These are phyloP conservation scores for Arnoldichthys spilopterus DNA, from an alignment of 2,797 vertebrate species.

Conservation along the genomic window DNA sequence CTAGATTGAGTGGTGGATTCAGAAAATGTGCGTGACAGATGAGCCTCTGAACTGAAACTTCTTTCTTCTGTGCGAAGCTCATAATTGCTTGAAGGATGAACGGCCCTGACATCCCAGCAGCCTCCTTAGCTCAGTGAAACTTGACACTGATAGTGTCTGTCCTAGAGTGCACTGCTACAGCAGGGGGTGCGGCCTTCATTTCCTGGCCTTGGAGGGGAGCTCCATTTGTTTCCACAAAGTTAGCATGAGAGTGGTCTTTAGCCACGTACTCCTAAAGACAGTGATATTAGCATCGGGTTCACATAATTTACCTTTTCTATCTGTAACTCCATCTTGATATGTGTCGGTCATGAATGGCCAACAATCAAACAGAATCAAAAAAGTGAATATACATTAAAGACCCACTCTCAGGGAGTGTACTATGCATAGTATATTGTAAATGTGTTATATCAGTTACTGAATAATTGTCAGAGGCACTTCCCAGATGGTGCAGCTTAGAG, in stretches of 20 bases:
- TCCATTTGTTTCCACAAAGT: conserved; percentile 61
- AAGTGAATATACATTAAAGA: too few species aligned
- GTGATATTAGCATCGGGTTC: neutral
- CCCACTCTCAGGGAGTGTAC: too few species aligned
- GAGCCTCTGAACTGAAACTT: conserved; percentile 25
- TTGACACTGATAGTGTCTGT: conserved; percentile 49
- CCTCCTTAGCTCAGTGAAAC: conserved; percentile 50
- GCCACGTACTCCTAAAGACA: conserved; percentile 8
- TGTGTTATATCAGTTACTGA: too few species aligned
- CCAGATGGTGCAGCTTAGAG: too few species aligned
- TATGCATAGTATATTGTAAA: too few species aligned
- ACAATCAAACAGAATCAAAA: too few species aligned
- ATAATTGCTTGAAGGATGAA: conserved; percentile 27
- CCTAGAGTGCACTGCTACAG: conserved; percentile 27
- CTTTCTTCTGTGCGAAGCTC: neutral
- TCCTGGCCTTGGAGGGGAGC: conserved; percentile 62
- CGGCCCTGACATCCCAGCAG: conserved; percentile 46
- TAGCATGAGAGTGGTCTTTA: conserved; percentile 27
- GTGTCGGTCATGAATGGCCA: neutral
- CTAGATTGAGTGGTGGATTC: conserved; percentile 33
- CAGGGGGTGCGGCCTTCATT: conserved; percentile 60
- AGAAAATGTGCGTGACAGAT: conserved; percentile 31
- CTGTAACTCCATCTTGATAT: neutral
- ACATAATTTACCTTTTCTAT: neutral
- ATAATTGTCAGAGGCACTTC: too few species aligned